phyloP scores from a whole-genome alignment of 2,113 vertebrate genomes.

The Leucosticte australis region DNA sequence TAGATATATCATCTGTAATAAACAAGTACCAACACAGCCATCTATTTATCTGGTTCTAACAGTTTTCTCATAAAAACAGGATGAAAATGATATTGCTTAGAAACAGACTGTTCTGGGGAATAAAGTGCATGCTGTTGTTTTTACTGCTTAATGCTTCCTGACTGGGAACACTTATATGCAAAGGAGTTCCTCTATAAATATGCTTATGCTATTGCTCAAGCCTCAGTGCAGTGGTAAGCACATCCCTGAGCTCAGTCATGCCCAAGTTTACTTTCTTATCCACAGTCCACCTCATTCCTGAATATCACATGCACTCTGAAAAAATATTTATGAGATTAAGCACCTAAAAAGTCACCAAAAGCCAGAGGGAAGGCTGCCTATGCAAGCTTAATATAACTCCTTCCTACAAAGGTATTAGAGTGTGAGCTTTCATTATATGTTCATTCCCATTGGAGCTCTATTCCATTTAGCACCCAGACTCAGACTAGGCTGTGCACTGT shows the following conservation, averaged over 20 bases:
- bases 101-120: constrained; percentile 10
- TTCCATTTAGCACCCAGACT: background rate
- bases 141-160: constrained; percentile 25
- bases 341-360: constrained; percentile 1
- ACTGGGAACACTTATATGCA: background rate
- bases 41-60: constrained; percentile 10
- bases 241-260: background rate
- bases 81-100: constrained; percentile 6
- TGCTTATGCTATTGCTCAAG: background rate
- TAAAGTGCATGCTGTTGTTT: constrained; percentile 3
- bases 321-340: background rate
- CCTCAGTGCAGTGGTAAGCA: background rate
- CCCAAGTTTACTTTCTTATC: background rate
- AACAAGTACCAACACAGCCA: background rate
- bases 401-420: background rate
- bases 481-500: background rate
- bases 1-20: background rate
- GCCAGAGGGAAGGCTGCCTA: background rate
- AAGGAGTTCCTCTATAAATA: background rate
- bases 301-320: background rate
- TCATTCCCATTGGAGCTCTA: background rate
- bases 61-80: constrained; percentile 3
- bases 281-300: background rate
- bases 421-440: background rate
- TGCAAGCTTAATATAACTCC: background rate